Evolutionary conservation across 1,140 invertebrate species (phyloP), one percentile per base, ranked within the genome.

Genomic region (Caenorhabditis inopinata): DNA sequence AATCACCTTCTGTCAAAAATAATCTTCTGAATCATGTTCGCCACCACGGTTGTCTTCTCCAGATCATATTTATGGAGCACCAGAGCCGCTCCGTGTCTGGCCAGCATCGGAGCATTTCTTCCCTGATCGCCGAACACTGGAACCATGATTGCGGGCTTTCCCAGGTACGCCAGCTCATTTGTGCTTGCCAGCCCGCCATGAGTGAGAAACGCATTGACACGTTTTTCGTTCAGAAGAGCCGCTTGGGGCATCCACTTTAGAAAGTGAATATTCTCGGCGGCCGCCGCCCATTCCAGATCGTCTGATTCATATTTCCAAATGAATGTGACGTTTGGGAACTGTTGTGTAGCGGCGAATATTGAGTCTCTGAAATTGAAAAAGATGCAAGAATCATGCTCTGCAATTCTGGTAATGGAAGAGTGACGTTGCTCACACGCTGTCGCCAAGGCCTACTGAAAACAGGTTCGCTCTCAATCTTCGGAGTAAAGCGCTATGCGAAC

Each of bases 91-190:
- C 51, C 76, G 14, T 53, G 76, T 23, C 76, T 18, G n/a, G 51
- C 48, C 27, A 77, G 35, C 76, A 77, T 77, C 16, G 48, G 38
- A 4, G 48, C 76, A 48, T 77, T 77, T 53, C 49, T 35, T 48
- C 38, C 38, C 23, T 77, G 76, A 35, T 77, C 76, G 12, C 47
- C 76, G 32, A 62, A 53, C 21, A 77, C 45, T 11, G 76, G 76
- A 38, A 77, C 76, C 12, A 77, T 25, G 16, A 77, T 62, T 23
- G 76, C 48, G 7, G 76, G 76, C 58, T 77, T 77, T 45, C 76
- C 76, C 0, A 45, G 3, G 38, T 53, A 62, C 7, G 76, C 76
- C 51, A 77, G 35, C 21, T 77, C 76, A 45, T 47, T 53, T 7
- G 76, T 53, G 25, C 21, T 27, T 53, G 48, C 76, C 1, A 77